Conservation (phyloP, 92 coral and sea anemone genomes). For the Metridium senile region DNA sequence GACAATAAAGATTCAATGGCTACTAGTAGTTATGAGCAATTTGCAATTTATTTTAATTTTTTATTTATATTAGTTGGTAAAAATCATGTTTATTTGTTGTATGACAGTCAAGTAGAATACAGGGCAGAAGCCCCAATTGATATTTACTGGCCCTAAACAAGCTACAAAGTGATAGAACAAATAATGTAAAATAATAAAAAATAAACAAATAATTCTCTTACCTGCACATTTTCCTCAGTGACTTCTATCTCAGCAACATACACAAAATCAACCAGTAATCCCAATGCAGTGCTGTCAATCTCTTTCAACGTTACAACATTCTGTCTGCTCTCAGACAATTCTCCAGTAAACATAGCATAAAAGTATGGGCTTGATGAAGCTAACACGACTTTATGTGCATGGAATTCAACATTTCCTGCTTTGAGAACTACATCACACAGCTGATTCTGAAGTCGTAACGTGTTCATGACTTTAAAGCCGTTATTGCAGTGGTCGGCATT, state of each 20-base stretch:
- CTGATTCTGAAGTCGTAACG: conserved; percentile 85
- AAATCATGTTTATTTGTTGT: too few species aligned
- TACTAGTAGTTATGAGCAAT: too few species aligned
- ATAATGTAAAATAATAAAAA: too few species aligned
- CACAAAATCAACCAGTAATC: conserved; percentile 84
- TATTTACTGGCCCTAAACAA: too few species aligned
- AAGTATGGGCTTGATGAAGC: conserved; percentile 96
- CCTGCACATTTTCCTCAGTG: conserved; percentile 98
- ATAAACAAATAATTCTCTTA: too few species aligned
- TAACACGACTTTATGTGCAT: conserved; percentile 91
- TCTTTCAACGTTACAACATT: conserved; percentile 88
- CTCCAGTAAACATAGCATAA: conserved; percentile 98
- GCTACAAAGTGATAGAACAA: too few species aligned
- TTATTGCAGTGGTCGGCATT: conserved; percentile 81
- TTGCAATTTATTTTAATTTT: too few species aligned
- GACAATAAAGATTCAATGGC: too few species aligned
- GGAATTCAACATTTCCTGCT: conserved; percentile 80
- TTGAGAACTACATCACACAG: conserved; percentile 87
- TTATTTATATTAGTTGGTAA: too few species aligned
- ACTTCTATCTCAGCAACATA: conserved; percentile 97
- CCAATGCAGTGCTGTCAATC: conserved; percentile 88
- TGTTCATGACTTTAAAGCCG: conserved; percentile 91
- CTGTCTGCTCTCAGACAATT: conserved; percentile 92
- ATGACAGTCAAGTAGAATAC: too few species aligned
- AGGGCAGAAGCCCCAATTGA: too few species aligned